Evolutionary conservation across 2,888 invertebrate genomes (phyloP).

Genomic region (Deroplatys truncata): DNA sequence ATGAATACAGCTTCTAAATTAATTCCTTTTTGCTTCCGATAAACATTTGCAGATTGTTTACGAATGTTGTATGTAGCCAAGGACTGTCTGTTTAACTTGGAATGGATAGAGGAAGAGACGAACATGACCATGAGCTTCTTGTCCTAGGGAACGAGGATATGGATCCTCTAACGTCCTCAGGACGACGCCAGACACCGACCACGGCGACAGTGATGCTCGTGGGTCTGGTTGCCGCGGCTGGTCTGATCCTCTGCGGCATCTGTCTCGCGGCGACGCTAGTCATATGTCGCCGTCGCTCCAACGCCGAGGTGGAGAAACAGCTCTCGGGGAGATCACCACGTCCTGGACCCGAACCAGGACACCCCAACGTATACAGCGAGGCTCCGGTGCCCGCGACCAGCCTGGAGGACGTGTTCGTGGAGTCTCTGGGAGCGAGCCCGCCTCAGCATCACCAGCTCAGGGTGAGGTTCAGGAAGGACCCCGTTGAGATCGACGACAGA

Average conservation of each 20-base stretch:
- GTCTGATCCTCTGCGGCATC: constrained; percentile 41
- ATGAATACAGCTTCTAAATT: too few species aligned
- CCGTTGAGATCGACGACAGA: neutral
- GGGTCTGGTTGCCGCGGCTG: constrained; percentile 39
- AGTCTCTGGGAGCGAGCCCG: neutral
- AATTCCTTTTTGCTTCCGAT: too few species aligned
- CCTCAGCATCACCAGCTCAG: neutral
- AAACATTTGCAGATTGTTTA: too few species aligned
- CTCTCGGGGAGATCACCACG: neutral
- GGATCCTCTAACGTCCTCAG: neutral
- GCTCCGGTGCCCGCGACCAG: constrained; percentile 27
- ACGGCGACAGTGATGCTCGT: neutral
- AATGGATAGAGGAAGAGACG: too few species aligned
- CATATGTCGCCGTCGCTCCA: constrained; percentile 40
- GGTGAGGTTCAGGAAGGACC: neutral
- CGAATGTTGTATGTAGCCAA: too few species aligned
- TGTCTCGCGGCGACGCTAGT: constrained; percentile 41
- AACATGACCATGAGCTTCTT: neutral
- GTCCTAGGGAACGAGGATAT: neutral
- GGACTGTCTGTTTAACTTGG: too few species aligned
- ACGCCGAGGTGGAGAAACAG: constrained; percentile 25
- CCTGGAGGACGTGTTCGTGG: neutral
- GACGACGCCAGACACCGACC: neutral
- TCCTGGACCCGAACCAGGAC: constrained; percentile 38
- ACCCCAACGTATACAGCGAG: constrained; percentile 41